Conservation (phyloP, 2,797 vertebrate genomes). For the Microcaecilia unicolor region DNA sequence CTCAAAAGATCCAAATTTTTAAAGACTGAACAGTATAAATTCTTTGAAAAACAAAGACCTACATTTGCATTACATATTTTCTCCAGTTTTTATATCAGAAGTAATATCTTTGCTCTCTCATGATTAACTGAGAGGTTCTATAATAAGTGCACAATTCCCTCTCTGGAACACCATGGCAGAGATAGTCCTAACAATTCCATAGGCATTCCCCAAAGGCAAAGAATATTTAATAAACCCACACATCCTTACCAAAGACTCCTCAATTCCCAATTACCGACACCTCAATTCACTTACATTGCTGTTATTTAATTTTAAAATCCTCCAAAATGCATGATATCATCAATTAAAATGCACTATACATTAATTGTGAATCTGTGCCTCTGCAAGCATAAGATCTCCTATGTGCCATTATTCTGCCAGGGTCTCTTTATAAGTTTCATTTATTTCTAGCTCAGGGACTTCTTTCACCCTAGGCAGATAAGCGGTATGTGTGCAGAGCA, state of each 20-base stretch:
- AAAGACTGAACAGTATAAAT: too few species aligned
- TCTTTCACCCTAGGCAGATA: conserved; percentile 15
- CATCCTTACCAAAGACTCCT: conserved; percentile 33
- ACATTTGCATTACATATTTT: too few species aligned
- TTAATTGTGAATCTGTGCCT: conserved; percentile 20
- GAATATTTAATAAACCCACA: conserved; percentile 29
- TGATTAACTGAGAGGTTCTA: too few species aligned
- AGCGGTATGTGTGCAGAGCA: not conserved
- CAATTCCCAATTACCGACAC: conserved; percentile 39
- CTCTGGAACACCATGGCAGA: too few species aligned
- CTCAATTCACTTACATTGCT: conserved; percentile 21
- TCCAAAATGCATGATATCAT: conserved; percentile 36
- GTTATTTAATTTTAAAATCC: conserved; percentile 32
- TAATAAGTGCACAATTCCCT: too few species aligned
- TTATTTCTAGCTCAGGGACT: conserved; percentile 8
- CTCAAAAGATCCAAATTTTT: too few species aligned
- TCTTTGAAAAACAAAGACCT: too few species aligned
- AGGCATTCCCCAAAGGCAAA: conserved; percentile 35
- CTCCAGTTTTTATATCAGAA: too few species aligned
- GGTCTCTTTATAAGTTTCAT: conserved; percentile 13
- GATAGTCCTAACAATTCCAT: too few species aligned
- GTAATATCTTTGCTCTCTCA: too few species aligned
- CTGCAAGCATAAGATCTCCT: conserved; percentile 1
- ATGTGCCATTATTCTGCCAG: not conserved
- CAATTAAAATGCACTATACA: conserved; percentile 35